These are phyloP conservation scores for Leptinotarsa tumamoca DNA, from an alignment of 2,888 invertebrate species.

Conservation along the genomic window DNA sequence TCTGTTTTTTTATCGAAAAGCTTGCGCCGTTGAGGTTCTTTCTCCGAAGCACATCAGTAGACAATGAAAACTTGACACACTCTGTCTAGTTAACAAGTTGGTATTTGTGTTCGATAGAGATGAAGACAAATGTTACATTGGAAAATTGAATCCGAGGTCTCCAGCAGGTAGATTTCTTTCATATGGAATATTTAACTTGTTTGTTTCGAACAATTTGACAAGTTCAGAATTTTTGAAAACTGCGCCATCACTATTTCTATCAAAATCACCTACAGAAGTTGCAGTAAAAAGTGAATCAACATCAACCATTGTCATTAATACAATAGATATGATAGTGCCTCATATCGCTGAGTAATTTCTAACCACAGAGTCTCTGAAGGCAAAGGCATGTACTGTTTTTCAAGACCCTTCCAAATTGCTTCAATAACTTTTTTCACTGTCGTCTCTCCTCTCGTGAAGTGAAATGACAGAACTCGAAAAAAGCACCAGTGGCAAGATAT, in stretches of 20 bases:
- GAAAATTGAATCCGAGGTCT: constrained; percentile 29
- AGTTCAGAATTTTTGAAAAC: constrained; percentile 32
- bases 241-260: constrained; percentile 31
- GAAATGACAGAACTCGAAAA: no score
- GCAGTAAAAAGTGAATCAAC: constrained; percentile 25
- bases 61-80: no score
- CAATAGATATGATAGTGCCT: constrained; percentile 37
- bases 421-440: constrained; percentile 25
- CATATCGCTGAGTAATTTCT: constrained; percentile 31
- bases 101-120: no score
- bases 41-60: no score
- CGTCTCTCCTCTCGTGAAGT: constrained; percentile 21
- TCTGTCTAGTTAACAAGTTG: no score
- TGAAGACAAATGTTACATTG: constrained; percentile 11
- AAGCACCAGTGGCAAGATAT: constrained; percentile 21
- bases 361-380: constrained; percentile 2
- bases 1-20: no score
- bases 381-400: constrained; percentile 27
- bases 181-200: constrained; percentile 29
- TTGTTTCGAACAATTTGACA: constrained; percentile 18
- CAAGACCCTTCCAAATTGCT: constrained; percentile 29
- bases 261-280: constrained; percentile 36
- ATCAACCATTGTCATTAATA: constrained; percentile 32
- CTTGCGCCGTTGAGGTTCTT: no score
- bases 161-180: constrained; percentile 26